phyloP scores from a whole-genome alignment of 1,140 invertebrate species.

The Mamestra configurata region DNA sequence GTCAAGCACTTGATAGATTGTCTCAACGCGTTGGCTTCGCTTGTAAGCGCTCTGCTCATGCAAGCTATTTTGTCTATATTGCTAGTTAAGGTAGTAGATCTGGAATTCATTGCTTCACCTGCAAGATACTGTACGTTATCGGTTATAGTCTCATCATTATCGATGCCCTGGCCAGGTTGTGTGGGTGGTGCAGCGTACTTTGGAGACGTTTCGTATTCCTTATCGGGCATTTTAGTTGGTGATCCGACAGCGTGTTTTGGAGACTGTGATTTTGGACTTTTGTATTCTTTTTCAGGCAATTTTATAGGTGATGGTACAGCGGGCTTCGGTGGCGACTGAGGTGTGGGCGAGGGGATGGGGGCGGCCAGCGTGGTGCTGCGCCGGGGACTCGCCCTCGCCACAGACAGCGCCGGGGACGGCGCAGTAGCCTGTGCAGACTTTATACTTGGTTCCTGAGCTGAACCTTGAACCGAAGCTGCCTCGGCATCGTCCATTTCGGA shows the following conservation, averaged over 20 bases:
- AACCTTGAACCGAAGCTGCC: neutral
- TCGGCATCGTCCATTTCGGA: constrained; percentile 24
- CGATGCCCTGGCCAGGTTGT: too few relatives aligned
- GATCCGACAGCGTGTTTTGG: neutral
- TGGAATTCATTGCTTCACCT: constrained; percentile 55
- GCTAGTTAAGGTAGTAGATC: constrained; percentile 61
- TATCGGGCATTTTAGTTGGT: neutral
- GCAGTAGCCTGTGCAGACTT: neutral
- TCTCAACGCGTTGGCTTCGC: constrained; percentile 79
- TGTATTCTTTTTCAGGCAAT: neutral
- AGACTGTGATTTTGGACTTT: neutral
- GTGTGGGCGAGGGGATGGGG: neutral
- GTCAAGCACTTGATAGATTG: constrained; percentile 77
- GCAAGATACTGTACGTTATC: constrained; percentile 61
- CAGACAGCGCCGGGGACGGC: neutral
- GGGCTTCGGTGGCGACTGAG: neutral
- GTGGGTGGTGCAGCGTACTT: neutral
- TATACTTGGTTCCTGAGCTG: neutral
- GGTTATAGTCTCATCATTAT: too few relatives aligned
- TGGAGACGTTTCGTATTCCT: neutral
- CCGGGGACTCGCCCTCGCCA: neutral
- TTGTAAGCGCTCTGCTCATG: constrained; percentile 79
- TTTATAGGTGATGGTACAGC: neutral
- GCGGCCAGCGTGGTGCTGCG: neutral
- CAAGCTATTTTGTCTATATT: constrained; percentile 80